Base-by-base conservation (phyloP, 1,140 invertebrate species). In the Drosophila pallidifrons region DNA sequence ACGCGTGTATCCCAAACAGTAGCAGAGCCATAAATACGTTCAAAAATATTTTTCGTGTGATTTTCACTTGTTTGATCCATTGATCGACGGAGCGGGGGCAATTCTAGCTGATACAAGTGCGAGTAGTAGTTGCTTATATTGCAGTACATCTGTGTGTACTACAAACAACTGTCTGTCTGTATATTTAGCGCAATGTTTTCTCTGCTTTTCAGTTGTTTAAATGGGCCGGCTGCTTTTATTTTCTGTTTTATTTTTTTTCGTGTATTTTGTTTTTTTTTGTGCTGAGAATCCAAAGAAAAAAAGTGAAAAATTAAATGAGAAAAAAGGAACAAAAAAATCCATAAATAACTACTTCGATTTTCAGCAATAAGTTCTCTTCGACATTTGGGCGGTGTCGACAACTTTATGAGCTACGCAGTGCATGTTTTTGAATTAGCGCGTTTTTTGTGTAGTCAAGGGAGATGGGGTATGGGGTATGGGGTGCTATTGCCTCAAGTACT, bases 271-370 rank as follows among this genome's bases (percentile, higher is more conserved):
- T 69, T 61, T 55, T 61, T 55, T 60, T 58, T 66, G 25, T 13
- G 38, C 38, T 47, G 32, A 30, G 59, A 13, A 13, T 66, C 30
- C 25, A 66, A 60, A 59, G 51, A 71, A 69, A 51, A 49, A 45
- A 61, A 72, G 70, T 75, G 10, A 43, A 32, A 47, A 58, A 30
- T 38, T 10, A 32, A 47, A 68, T 47, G 32, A 47, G 32, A 38
- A 59, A 57, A 35, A 68, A 51, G 16, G 38, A 49, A 71, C 32
- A 61, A 61, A 72, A 25, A 59, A 71, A 70, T 88, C 83, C 85
- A 88, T 87, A 87, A 88, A 87, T 87, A 87, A 83, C 77, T 75
- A 85, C 77, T 87, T 87, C 80, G 77, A 82, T 80, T 88, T 88
- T 79, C 71, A 45, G 52, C 60, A 65, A 59, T 75, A 71, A 49